A percentile compares a stretch with the other conserved stretches of the same genome.
Conservation (phyloP, 2,888 invertebrate species). For the Drosophila subsilvestris region DNA sequence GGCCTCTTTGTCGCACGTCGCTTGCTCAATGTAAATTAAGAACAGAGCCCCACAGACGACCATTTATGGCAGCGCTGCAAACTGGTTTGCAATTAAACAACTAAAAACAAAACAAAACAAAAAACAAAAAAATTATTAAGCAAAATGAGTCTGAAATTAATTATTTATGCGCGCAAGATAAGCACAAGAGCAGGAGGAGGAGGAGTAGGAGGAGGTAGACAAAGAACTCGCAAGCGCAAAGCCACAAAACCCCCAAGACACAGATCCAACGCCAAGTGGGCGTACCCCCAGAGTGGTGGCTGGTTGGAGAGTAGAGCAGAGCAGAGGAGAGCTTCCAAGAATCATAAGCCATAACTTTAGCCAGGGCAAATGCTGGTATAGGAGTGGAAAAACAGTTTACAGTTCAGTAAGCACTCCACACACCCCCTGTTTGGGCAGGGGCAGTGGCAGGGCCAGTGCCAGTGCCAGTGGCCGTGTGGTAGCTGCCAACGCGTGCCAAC, state of each 20-base stretch:
- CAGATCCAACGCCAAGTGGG: conserved; percentile 30
- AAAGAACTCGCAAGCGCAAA: background rate
- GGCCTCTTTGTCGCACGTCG: conserved; percentile 57
- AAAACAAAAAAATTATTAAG: conserved; percentile 54
- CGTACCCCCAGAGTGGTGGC: conserved; percentile 28
- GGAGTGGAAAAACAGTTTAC: conserved; percentile 49
- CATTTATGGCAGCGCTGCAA: conserved; percentile 59
- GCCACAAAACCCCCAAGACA: conserved; percentile 12
- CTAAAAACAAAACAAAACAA: conserved; percentile 22
- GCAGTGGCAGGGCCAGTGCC: background rate
- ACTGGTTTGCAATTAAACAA: conserved; percentile 75
- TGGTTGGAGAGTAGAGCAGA: too few relatives aligned
- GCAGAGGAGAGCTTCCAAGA: conserved; percentile 48
- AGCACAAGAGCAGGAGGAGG: conserved; percentile 19
- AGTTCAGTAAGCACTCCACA: conserved; percentile 64
- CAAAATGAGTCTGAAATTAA: conserved; percentile 67
- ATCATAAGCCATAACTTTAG: conserved; percentile 56
- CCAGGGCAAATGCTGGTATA: conserved; percentile 39
- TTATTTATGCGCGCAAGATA: conserved; percentile 72
- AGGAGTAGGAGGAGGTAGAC: background rate
- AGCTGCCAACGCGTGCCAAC: conserved; percentile 69
- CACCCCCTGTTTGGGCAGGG: background rate
- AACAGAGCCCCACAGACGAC: conserved; percentile 43
- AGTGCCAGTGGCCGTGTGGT: background rate
- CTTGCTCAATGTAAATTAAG: conserved; percentile 63